A percentile compares a stretch with the other conserved stretches of the same genome.
These are phyloP conservation scores for Drosophila nr. fundita DNA, from an alignment of 2,888 invertebrate genomes.

Conservation along the genomic window DNA sequence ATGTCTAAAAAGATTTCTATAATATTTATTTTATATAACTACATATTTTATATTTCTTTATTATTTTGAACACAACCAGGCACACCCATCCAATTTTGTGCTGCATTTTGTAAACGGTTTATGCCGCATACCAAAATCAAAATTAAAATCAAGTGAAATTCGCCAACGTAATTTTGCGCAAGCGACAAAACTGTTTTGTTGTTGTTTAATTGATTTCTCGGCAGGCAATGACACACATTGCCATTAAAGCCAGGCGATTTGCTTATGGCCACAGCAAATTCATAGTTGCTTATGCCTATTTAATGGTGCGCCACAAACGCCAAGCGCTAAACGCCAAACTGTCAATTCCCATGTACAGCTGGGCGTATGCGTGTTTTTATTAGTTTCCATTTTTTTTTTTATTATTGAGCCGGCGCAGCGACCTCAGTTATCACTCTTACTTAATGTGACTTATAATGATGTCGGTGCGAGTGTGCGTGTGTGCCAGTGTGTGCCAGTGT, in stretches of 20 bases:
- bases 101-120: conserved; percentile 55
- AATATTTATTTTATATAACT: conserved; percentile 40
- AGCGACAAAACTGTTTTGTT: conserved; percentile 30
- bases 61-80: conserved; percentile 1
- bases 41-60: neutral
- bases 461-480: conserved; percentile 1
- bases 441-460: conserved; percentile 79
- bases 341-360: conserved; percentile 53
- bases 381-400: conserved; percentile 3
- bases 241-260: conserved; percentile 63
- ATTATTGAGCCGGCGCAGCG: conserved; percentile 54
- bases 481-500: neutral
- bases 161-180: conserved; percentile 80
- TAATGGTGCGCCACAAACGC: conserved; percentile 42
- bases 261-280: conserved; percentile 36
- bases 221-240: conserved; percentile 80
- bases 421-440: conserved; percentile 81
- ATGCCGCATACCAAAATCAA: conserved; percentile 64
- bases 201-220: conserved; percentile 77
- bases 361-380: conserved; percentile 74
- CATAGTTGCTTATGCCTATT: conserved; percentile 62
- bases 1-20: conserved; percentile 16
- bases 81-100: conserved; percentile 40
- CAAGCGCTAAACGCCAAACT: conserved; percentile 30
- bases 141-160: conserved; percentile 63